These are phyloP conservation scores for Cristatella mucedo DNA, from an alignment of 2,888 invertebrate genomes.

Conservation along the genomic window DNA sequence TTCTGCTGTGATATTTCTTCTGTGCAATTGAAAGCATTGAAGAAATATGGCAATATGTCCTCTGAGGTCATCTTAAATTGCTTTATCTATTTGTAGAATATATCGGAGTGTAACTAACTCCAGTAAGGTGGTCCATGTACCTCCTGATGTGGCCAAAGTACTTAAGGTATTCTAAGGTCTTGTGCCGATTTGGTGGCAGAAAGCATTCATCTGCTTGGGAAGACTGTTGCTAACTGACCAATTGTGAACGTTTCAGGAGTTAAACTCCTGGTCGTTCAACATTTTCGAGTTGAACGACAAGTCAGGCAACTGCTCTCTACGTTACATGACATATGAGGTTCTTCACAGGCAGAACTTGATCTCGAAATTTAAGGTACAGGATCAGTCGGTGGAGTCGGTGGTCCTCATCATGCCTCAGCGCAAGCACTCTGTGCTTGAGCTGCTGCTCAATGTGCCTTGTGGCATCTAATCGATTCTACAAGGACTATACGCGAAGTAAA, in stretches of 20 bases:
- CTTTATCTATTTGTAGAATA: constrained; percentile 44
- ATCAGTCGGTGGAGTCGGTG: no score
- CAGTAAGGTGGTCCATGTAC: constrained; percentile 59
- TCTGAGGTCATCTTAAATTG: background rate
- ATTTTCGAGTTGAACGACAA: constrained; percentile 75
- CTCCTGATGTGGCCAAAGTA: constrained; percentile 65
- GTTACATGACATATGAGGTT: constrained; percentile 81
- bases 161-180: constrained; percentile 59
- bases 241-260: constrained; percentile 28
- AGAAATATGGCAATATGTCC: no score
- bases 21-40: no score
- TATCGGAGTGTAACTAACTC: constrained; percentile 54
- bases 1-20: no score
- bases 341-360: constrained; percentile 86
- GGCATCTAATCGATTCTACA: no score
- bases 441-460: no score
- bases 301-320: constrained; percentile 67
- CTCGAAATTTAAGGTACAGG: constrained; percentile 75
- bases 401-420: no score
- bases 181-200: no score
- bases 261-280: constrained; percentile 88
- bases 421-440: no score
- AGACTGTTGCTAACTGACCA: no score
- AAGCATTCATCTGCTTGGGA: no score
- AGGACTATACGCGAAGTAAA: no score